phyloP scores from a whole-genome alignment of 2,888 invertebrate species.

The Polyploca ridens region DNA sequence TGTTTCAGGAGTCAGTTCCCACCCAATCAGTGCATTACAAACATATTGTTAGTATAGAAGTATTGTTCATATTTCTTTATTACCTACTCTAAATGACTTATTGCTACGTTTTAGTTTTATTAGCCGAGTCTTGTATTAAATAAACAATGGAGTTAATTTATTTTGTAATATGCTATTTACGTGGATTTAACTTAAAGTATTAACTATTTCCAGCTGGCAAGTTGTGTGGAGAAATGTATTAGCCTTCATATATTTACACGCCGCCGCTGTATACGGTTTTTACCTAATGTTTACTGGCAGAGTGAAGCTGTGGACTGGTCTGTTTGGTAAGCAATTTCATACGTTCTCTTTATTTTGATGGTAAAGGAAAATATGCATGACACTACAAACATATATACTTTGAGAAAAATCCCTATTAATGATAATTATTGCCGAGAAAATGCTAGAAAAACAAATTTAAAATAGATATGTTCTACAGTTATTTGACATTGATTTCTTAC shows the following conservation, averaged over 20 bases:
- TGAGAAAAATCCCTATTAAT: too few species aligned
- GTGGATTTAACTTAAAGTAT: constrained; percentile 22
- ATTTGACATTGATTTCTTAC: too few species aligned
- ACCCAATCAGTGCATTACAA: too few species aligned
- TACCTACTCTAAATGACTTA: too few species aligned
- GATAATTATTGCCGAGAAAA: too few species aligned
- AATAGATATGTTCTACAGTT: too few species aligned
- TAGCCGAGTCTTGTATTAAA: too few species aligned
- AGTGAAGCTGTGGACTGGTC: constrained; percentile 73
- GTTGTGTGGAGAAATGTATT: constrained; percentile 93
- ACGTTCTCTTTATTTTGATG: constrained; percentile 11
- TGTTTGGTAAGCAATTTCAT: constrained; percentile 79
- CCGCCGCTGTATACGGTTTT: constrained; percentile 86
- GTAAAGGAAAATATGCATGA: background rate
- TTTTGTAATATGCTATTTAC: constrained; percentile 11
- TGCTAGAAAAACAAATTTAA: too few species aligned
- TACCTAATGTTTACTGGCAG: constrained; percentile 80
- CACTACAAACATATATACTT: background rate
- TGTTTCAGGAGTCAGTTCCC: too few species aligned
- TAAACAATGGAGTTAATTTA: background rate
- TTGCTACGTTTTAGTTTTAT: too few species aligned
- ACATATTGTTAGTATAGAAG: too few species aligned
- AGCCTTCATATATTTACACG: constrained; percentile 89
- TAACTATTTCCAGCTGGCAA: constrained; percentile 81
- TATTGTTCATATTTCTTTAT: too few species aligned